A percentile compares a stretch with the other conserved stretches of the same genome.
phyloP scores from a whole-genome alignment of 2,113 vertebrate genomes.

The Leptobrachium ailaonicum region DNA sequence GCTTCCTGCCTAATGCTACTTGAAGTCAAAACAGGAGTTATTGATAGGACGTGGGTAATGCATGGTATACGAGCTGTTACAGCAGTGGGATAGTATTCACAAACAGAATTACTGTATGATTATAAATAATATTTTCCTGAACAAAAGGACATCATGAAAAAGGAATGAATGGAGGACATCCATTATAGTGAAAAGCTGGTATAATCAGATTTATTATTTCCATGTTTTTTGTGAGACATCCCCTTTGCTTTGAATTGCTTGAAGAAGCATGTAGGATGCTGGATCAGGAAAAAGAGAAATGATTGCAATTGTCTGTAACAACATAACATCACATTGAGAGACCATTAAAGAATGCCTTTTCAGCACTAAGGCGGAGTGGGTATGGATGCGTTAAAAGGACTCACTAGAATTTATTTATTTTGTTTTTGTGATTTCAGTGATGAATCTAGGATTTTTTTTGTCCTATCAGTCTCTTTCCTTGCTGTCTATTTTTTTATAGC shows the following conservation, averaged over 20 bases:
- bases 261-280: not conserved
- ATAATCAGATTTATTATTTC: constrained; percentile 11
- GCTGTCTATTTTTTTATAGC: too few relatives aligned
- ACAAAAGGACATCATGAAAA: constrained; percentile 12
- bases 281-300: not conserved
- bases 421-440: too few relatives aligned
- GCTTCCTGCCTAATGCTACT: constrained; percentile 24
- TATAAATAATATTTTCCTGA: constrained; percentile 7
- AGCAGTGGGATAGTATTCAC: constrained; percentile 27
- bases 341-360: not conserved
- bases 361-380: not conserved
- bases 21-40: constrained; percentile 23
- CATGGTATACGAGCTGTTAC: not conserved
- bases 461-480: too few relatives aligned
- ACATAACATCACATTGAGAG: not conserved
- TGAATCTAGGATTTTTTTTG: too few relatives aligned
- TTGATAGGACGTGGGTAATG: constrained; percentile 15
- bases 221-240: not conserved
- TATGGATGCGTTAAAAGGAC: not conserved
- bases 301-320: not conserved
- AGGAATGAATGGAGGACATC: not conserved
- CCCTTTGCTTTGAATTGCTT: not conserved
- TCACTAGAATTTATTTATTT: not conserved
- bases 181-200: not conserved
- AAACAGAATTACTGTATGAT: constrained; percentile 24